Base-by-base conservation (phyloP, 2,797 vertebrate species). In the Sebastes oblongus region DNA sequence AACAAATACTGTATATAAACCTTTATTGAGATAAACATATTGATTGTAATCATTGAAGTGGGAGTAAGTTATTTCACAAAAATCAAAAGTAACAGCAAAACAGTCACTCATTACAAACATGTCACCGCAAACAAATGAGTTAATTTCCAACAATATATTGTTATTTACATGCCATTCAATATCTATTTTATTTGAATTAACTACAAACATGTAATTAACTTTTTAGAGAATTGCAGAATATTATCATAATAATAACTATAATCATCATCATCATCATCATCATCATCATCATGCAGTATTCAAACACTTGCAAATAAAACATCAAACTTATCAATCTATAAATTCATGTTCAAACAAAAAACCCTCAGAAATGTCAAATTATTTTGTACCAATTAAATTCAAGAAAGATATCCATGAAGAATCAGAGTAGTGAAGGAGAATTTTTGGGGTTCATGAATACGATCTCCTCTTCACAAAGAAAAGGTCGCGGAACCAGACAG, bases 381-480 rank as follows among this genome's bases (percentile, higher is more conserved):
- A 42, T 36, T 36, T 27, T 39, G 12, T 18, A 59, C 14, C 16
- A 12, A 58, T 13, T 30, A 5, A 68, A 62, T 32, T 77, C 2
- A 25, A 24, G 4, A 58, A 18, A 60, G 1, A 36, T 1, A 16
- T 1, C 1, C 1, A 34, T 18, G 8, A 56, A 22, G 18, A 65
- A 13, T 71, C 25, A 67, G 29, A 58, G 34, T 14, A 65, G 22
- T 13, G 2, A 59, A 59, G 4, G 13, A 27, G 29, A 5, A 58
- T 18, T 2, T 64, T 13, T 1, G 3, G 25, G 1, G 3, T 60
- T 2, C 72, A 75, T 55, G 2, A 25, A 80, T 5, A 6, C 1
- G 72, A 89, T 85, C 3, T 89, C 46, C 65, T 72, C 72, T n/a
- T 94, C 89, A 87, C 95, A 95, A 62, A 94, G 58, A 77, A 89